A percentile compares a stretch with the other conserved stretches of the same genome.
Conservation (phyloP, 2,797 vertebrate genomes). For the Acanthurus leucopareius region DNA sequence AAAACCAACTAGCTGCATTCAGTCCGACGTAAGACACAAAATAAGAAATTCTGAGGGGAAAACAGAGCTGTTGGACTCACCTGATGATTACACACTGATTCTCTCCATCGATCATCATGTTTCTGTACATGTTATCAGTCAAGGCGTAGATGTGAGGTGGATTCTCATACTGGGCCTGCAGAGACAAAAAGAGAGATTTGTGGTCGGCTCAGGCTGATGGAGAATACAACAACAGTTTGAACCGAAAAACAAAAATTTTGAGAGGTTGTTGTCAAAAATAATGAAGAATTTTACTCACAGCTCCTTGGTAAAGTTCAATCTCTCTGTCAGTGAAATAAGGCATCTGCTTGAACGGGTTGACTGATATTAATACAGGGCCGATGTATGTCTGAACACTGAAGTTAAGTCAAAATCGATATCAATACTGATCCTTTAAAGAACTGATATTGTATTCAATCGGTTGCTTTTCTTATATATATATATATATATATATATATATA, state of each 20-base stretch:
- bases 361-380: conserved; percentile 94
- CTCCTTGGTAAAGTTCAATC: conserved; percentile 96
- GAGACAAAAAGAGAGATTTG: neutral
- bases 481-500: no score
- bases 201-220: neutral
- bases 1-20: no score
- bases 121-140: conserved; percentile 97
- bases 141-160: conserved; percentile 96
- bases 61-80: conserved; percentile 72
- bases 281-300: conserved; percentile 85
- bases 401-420: conserved; percentile 81
- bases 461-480: no score
- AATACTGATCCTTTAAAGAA: no score
- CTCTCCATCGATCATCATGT: conserved; percentile 97
- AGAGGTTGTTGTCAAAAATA: neutral
- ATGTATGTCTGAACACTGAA: conserved; percentile 91
- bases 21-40: neutral
- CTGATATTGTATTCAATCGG: no score
- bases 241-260: neutral
- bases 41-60: neutral
- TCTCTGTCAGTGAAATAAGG: conserved; percentile 97
- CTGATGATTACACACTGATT: conserved; percentile 99
- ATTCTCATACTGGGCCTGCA: conserved; percentile 97
- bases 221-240: neutral
- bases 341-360: conserved; percentile 99